Evolutionary conservation across 92 coral and sea anemone genomes (phyloP).

Genomic region (Epizoanthus stellaris): DNA sequence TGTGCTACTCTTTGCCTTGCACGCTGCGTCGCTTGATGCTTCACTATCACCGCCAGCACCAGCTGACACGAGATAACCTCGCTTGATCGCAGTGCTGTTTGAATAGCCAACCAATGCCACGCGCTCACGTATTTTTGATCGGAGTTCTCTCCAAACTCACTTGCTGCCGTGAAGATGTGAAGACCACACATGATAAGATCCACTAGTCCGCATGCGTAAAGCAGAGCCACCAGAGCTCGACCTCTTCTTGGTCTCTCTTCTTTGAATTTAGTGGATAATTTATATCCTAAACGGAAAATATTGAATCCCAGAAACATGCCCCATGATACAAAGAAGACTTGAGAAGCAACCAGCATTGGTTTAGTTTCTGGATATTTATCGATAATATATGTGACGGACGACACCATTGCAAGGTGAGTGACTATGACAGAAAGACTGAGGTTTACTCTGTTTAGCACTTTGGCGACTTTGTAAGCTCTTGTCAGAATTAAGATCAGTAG

Average conservation of each 20-base stretch:
- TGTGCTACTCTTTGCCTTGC: background rate
- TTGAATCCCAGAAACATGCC: no score
- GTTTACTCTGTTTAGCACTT: background rate
- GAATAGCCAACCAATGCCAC: conserved; percentile 20
- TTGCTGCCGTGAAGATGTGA: no score
- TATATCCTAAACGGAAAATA: no score
- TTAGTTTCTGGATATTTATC: conserved; percentile 1
- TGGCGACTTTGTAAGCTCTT: background rate
- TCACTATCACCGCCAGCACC: conserved; percentile 1
- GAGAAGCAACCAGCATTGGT: no score
- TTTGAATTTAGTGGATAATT: no score
- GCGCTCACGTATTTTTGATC: background rate
- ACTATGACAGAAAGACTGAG: background rate
- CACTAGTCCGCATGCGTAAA: no score
- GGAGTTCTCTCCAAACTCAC: no score
- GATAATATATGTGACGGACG: background rate
- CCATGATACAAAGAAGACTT: no score
- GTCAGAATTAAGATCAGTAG: conserved; percentile 19
- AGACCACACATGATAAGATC: no score
- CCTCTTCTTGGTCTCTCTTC: no score
- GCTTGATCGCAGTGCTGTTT: conserved; percentile 4
- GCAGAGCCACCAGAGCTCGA: no score
- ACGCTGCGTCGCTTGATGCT: background rate
- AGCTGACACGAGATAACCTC: conserved; percentile 20
- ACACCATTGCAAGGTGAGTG: conserved; percentile 13